Evolutionary conservation across 2,113 vertebrate species (phyloP), one percentile per base, ranked within the genome.

Genomic region (Leucoraja erinaceus): DNA sequence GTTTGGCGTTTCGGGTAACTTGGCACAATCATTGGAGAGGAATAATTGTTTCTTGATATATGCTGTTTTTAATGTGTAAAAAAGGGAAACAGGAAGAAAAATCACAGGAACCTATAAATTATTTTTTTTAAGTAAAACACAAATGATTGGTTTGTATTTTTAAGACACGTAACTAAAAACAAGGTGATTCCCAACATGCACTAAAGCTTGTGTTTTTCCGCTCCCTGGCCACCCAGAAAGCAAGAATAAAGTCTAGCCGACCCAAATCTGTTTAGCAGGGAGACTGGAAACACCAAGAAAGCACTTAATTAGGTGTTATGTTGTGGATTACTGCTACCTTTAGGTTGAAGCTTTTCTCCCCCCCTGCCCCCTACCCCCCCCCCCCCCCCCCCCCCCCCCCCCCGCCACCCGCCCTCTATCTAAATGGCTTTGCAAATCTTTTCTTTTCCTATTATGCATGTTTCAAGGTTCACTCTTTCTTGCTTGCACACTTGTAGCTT

Each of bases 221-320:
- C 28, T 63, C n/a, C n/a, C 12, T 20, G 83, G 18, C 83, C 83
- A 88, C 83, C 83, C 83, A 88, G 28, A 66, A 12, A 61, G 83
- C 59, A 63, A 59, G 61, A 88, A 31, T 88, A 31, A 88, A 88
- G 28, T 59, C 59, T 0, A n/a, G 25, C n/a, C 6, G 28, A 63
- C 61, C 56, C 22, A 86, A 47, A 86, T 28, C 28, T 59, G 28
- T 63, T 88, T 88, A 88, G 59, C 59, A 88, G 83, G 12, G 28
- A 88, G 83, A 59, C 59, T 66, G 83, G n/a, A 88, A 88, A n/a
- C 59, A 63, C 83, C 63, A 63, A 88, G 59, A 31, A 88, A 88
- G 83, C 83, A 88, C 83, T 63, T 63, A 88, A 88, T 88, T 88
- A 88, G 59, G 28, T 6, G 25, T 88, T 88, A 88, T 88, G 63